A percentile compares a stretch with the other conserved stretches of the same genome.
phyloP scores from a whole-genome alignment of 2,888 invertebrate genomes.

The Mesoligia furuncula region DNA sequence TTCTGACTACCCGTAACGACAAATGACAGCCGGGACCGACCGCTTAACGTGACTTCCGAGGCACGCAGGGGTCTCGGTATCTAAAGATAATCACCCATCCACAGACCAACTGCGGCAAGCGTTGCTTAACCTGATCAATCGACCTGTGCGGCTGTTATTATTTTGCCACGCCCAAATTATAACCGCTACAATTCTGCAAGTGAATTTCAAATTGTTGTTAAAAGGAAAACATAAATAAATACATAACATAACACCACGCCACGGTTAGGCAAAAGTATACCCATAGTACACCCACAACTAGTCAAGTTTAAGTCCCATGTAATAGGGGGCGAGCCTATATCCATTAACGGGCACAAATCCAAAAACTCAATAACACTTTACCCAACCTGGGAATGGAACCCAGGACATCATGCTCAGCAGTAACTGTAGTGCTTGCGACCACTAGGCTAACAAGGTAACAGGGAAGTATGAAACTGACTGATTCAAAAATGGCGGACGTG shows the following conservation, averaged over 20 bases:
- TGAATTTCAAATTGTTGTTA: not conserved
- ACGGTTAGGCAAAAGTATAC: not conserved
- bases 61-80: too few relatives aligned
- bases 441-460: not conserved
- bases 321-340: not conserved
- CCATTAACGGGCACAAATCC: not conserved
- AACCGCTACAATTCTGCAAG: not conserved
- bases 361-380: not conserved
- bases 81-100: too few relatives aligned
- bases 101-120: too few relatives aligned
- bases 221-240: too few relatives aligned
- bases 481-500: not conserved
- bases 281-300: not conserved
- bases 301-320: not conserved
- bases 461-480: not conserved
- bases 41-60: too few relatives aligned
- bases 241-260: too few relatives aligned
- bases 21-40: too few relatives aligned
- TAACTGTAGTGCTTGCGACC: not conserved
- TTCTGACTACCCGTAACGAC: too few relatives aligned
- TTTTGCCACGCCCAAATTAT: too few relatives aligned
- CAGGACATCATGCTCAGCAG: not conserved
- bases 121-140: too few relatives aligned
- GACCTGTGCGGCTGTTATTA: too few relatives aligned
- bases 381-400: not conserved